Evolutionary conservation across 64 coral and sea anemone species (phyloP).

Genomic region (Pachyseris speciosa): DNA sequence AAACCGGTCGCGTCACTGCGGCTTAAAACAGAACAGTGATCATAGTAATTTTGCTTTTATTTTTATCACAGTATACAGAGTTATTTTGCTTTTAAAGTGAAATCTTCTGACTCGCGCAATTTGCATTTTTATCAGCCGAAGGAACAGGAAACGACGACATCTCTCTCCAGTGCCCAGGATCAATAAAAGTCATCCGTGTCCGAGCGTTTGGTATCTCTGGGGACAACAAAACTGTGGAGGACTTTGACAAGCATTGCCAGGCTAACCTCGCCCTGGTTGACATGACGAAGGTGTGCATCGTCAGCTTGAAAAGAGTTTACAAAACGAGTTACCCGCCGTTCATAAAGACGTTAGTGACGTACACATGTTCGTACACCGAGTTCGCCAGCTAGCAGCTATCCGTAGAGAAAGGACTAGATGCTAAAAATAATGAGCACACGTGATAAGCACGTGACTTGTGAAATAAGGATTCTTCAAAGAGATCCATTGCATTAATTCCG

Average conservation of each 20-base stretch:
- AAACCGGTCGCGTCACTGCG: too few relatives aligned
- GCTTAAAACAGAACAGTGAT: too few relatives aligned
- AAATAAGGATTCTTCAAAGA: not conserved
- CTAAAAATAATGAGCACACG: not conserved
- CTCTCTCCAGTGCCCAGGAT: conserved; percentile 72
- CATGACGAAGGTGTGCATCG: conserved; percentile 72
- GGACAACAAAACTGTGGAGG: conserved; percentile 64
- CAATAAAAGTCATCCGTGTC: conserved; percentile 56
- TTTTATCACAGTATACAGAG: too few relatives aligned
- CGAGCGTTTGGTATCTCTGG: conserved; percentile 76
- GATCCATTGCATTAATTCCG: not conserved
- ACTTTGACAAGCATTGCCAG: conserved; percentile 78
- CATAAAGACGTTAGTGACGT: conserved; percentile 70
- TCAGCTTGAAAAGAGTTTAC: conserved; percentile 89
- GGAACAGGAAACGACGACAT: conserved; percentile 89
- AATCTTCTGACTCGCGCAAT: not conserved
- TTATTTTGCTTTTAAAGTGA: too few relatives aligned
- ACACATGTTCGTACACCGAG: conserved; percentile 67
- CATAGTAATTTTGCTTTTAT: too few relatives aligned
- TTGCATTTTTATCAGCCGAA: conserved; percentile 20
- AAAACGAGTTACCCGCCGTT: conserved; percentile 82
- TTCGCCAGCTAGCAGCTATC: not conserved
- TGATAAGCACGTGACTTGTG: not conserved
- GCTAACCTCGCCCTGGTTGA: conserved; percentile 59
- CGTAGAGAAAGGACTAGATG: not conserved